These are phyloP conservation scores for Poicephalus gulielmi DNA, from an alignment of 2,113 vertebrate genomes.

Conservation along the genomic window DNA sequence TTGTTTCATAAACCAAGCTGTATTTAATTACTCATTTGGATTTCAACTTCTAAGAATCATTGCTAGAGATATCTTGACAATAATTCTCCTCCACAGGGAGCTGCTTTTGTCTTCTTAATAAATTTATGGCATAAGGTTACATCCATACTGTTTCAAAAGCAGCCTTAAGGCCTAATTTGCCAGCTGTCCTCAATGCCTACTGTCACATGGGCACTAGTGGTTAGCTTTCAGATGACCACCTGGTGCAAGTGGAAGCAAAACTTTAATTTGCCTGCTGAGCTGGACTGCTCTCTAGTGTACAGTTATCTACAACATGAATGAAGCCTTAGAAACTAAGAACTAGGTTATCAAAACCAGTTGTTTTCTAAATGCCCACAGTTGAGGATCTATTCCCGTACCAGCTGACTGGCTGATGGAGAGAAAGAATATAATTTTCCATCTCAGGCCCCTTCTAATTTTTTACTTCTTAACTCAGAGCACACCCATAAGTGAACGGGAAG, in stretches of 20 bases:
- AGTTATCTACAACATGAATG: not conserved
- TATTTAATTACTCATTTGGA: not conserved
- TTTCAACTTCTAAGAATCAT: not conserved
- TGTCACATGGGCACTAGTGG: not conserved
- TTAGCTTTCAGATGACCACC: slow-evolving; percentile 4
- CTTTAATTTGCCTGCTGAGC: not conserved
- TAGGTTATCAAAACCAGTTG: not conserved
- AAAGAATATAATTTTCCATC: not conserved
- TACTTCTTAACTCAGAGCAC: not conserved
- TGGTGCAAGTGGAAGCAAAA: not conserved
- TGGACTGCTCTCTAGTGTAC: not conserved
- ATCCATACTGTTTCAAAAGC: not conserved
- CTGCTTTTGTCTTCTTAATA: not conserved
- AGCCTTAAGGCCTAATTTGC: slow-evolving; percentile 12
- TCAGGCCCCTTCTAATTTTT: not conserved
- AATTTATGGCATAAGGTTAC: not conserved
- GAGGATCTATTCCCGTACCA: not conserved
- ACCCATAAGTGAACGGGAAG: not conserved
- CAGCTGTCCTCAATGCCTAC: slow-evolving; percentile 9
- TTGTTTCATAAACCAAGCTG: not conserved
- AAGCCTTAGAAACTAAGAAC: not conserved
- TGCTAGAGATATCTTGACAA: not conserved
- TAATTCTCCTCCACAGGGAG: not conserved
- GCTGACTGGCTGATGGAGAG: not conserved
- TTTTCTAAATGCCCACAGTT: not conserved